These are phyloP conservation scores for Eutrigla gurnardus DNA, from an alignment of 2,797 vertebrate species.

Conservation along the genomic window DNA sequence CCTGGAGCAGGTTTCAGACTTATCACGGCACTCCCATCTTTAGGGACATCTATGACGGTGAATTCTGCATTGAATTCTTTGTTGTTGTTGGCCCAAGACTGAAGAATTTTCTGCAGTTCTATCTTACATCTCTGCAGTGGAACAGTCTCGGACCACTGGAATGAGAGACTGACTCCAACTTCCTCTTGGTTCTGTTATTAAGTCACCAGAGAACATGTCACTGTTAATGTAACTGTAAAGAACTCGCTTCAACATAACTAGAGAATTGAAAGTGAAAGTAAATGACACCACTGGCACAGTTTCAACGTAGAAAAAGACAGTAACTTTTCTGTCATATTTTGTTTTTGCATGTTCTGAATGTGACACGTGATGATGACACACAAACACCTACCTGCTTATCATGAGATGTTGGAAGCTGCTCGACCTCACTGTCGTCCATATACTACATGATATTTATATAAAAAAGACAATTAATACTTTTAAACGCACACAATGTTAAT, in stretches of 20 bases:
- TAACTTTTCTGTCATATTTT: background rate
- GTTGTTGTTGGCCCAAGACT: slow-evolving; percentile 44
- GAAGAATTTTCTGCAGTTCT: slow-evolving; percentile 27
- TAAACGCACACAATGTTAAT: background rate
- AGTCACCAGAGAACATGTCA: slow-evolving; percentile 1
- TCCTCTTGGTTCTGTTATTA: slow-evolving; percentile 5
- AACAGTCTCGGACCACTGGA: slow-evolving; percentile 9
- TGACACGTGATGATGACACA: background rate
- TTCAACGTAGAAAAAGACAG: background rate
- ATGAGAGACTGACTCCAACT: background rate
- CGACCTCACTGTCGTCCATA: rapidly evolving
- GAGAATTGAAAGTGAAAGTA: background rate
- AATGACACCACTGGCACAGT: background rate
- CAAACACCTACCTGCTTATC: background rate
- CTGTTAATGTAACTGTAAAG: background rate
- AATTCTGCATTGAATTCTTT: rapidly evolving
- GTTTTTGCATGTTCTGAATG: background rate
- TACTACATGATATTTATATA: background rate
- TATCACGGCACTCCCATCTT: background rate
- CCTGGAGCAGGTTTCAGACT: slow-evolving; percentile 40
- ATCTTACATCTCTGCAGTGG: rapidly evolving
- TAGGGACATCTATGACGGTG: rapidly evolving
- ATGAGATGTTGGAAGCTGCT: background rate
- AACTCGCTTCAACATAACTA: background rate
- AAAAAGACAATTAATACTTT: background rate